A percentile compares a stretch with the other conserved stretches of the same genome.
phyloP scores from a whole-genome alignment of 2,888 invertebrate genomes.

The Hemaris fuciformis region DNA sequence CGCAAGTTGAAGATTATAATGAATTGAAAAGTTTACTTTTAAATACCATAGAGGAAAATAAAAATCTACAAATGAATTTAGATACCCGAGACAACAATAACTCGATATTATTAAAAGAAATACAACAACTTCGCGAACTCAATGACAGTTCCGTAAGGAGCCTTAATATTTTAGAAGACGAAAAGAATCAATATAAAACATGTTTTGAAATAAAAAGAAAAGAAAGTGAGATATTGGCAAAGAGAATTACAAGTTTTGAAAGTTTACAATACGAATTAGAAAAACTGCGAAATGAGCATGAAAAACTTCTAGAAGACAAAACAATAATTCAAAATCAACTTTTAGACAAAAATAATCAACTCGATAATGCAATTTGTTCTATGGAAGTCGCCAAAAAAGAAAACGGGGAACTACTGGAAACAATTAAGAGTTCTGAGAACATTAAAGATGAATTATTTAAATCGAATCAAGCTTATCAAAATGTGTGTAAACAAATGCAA shows the following conservation, averaged over 20 bases:
- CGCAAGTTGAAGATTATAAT: conserved; percentile 35
- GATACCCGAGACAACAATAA: conserved; percentile 36
- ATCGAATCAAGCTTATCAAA: conserved; percentile 36
- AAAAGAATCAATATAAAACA: conserved; percentile 45
- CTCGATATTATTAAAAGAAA: conserved; percentile 46
- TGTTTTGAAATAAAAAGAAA: conserved; percentile 45
- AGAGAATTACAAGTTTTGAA: conserved; percentile 43
- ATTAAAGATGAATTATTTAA: conserved; percentile 40
- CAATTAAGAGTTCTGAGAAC: conserved; percentile 38
- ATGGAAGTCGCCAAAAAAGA: conserved; percentile 45
- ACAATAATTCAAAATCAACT: conserved; percentile 45
- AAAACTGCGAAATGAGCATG: conserved; percentile 39
- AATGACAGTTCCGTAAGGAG: conserved; percentile 39
- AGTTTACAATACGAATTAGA: conserved; percentile 38
- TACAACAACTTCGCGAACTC: conserved; percentile 46
- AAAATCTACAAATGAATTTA: conserved; percentile 34
- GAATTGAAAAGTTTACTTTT: conserved; percentile 33
- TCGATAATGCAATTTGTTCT: conserved; percentile 40
- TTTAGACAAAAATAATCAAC: conserved; percentile 35
- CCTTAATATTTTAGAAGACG: conserved; percentile 44
- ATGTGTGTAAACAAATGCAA: conserved; percentile 41
- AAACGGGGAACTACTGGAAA: conserved; percentile 42
- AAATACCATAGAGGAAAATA: conserved; percentile 39
- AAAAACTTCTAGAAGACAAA: conserved; percentile 44
- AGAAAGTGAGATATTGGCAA: conserved; percentile 49